Evolutionary conservation across 2,113 vertebrate species (phyloP).

Genomic region (Oriolus oriolus): DNA sequence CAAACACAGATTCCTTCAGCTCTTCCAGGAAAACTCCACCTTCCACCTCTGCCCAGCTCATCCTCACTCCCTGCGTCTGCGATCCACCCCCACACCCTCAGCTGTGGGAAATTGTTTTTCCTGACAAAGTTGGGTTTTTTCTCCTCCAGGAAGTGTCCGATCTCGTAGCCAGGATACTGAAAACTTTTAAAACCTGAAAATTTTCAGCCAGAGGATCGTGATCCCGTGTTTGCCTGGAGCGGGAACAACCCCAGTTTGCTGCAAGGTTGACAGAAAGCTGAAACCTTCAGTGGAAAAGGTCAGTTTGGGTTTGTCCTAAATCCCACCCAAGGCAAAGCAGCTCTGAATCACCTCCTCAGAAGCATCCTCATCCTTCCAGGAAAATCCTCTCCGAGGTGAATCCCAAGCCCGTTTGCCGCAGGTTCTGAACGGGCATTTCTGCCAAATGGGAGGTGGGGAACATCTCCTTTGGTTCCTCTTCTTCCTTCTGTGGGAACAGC

Average conservation of each 20-base stretch:
- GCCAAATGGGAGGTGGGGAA: background rate
- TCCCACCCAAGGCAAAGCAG: background rate
- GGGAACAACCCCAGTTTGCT: background rate
- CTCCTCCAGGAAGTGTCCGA: background rate
- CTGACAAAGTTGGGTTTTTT: background rate
- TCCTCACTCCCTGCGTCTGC: background rate
- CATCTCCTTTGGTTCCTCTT: fast-evolving
- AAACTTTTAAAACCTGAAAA: background rate
- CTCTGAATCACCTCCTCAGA: background rate
- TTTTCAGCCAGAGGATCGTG: background rate
- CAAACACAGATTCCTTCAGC: fast-evolving
- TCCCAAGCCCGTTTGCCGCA: background rate
- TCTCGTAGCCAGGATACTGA: background rate
- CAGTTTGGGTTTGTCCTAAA: background rate
- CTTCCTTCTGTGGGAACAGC: background rate
- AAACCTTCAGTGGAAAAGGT: background rate
- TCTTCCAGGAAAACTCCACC: background rate
- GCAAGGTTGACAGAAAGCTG: background rate
- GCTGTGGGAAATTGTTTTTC: background rate
- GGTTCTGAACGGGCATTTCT: background rate
- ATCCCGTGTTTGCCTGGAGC: fast-evolving
- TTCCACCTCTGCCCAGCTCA: background rate
- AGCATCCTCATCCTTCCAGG: background rate
- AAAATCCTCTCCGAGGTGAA: background rate
- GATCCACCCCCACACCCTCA: background rate